phyloP scores from a whole-genome alignment of 30 jellyfish, hydroid and myxozoan species.

The Aurelia sp. region DNA sequence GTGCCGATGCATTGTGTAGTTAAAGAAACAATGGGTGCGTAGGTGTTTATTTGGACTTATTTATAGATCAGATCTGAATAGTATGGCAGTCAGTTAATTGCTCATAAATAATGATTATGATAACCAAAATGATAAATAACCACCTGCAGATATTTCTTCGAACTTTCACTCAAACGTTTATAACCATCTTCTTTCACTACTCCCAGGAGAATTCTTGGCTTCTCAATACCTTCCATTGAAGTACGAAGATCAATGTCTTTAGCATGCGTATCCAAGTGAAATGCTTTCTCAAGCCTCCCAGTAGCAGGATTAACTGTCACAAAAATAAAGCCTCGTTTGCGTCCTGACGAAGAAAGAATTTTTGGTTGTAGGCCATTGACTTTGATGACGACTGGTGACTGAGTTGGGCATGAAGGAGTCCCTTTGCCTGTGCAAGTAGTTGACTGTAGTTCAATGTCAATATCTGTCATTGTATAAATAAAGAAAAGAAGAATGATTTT shows the following conservation, averaged over 20 bases:
- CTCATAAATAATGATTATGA: too few relatives aligned
- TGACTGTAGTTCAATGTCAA: neutral
- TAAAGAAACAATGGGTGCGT: too few relatives aligned
- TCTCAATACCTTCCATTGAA: neutral
- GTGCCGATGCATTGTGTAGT: too few relatives aligned
- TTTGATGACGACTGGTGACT: neutral
- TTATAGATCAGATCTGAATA: too few relatives aligned
- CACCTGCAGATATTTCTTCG: slow-evolving; percentile 18
- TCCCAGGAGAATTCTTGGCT: slow-evolving; percentile 13
- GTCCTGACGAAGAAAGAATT: neutral
- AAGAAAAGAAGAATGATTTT: neutral
- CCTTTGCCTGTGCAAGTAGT: slow-evolving; percentile 9
- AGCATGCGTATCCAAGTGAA: slow-evolving; percentile 6
- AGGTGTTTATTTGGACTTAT: too few relatives aligned
- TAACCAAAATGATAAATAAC: neutral
- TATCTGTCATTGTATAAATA: too few relatives aligned
- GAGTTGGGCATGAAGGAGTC: neutral
- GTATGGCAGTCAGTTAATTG: too few relatives aligned
- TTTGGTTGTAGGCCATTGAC: neutral
- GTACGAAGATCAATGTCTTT: neutral
- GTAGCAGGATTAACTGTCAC: slow-evolving; percentile 3
- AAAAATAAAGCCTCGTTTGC: slow-evolving; percentile 13
- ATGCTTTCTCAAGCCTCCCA: slow-evolving; percentile 4
- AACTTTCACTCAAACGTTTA: neutral
- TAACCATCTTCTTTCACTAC: slow-evolving; percentile 20